Evolutionary conservation across 2,888 invertebrate species (phyloP), one percentile per base, ranked within the genome.

Genomic region (Metallyticus violacea): DNA sequence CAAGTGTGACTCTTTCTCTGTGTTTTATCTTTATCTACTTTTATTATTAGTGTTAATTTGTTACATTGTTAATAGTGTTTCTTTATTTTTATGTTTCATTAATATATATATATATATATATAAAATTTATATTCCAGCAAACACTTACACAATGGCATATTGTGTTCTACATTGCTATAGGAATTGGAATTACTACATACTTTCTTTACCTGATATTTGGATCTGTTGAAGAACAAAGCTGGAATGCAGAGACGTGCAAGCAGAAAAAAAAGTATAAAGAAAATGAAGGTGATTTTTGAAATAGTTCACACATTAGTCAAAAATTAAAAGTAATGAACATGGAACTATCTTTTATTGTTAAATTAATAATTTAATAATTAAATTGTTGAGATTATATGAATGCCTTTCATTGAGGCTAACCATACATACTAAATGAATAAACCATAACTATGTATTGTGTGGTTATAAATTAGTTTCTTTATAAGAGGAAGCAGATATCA

Each of bases 221-320:
- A 25, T 85, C 86, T 28, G 86, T 81, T n/a, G 86, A 86, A 27
- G 86, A 86, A 77, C 86, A 86, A 80, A 84, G 85, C 9, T 86
- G 86, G 86, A 86, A 86, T 25, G 25, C 29, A 85, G 27, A 22
- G 0, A 26, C 7, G 7, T 22, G 62, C 9, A 79, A 62, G 2
- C 15, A 62, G 40, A 62, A 62, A 62, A 6, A 4, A 62, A 62
- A 62, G 40, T 1, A 62, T 62, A 22, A 62, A 62, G 40, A 22
- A 62, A 15, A 3, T 15, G 15, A 62, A 62, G 40, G 0, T 40
- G 40, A 40, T 15, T 40, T 40, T 40, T 40, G 40, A 40, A 40
- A 9, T 15, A 40, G n/a, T 40, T 40, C 3, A 22, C 4, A 22
- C 40, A 62, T 62, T n/a, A n/a, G n/a, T n/a, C 15, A 9, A 62